Conservation (phyloP, 2,113 vertebrate genomes). For the Grallaria varia region DNA sequence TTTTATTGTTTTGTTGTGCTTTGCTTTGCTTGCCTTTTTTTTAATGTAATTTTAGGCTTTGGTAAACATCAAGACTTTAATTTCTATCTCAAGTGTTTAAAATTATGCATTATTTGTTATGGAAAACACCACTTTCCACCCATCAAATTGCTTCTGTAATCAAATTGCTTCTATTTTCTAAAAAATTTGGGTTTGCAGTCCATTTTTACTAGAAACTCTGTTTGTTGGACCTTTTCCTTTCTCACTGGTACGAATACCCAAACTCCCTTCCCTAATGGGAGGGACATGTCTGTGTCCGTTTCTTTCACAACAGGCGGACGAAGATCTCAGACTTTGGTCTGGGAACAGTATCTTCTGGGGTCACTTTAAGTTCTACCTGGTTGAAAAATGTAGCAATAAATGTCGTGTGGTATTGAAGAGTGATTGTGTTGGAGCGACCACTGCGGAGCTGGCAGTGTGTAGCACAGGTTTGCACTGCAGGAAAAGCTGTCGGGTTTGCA, state of each 20-base stretch:
- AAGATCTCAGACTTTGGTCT: neutral
- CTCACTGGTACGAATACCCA: neutral
- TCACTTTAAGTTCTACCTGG: neutral
- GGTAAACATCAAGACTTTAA: neutral
- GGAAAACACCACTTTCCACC: neutral
- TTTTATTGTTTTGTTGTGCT: neutral
- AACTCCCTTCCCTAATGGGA: neutral
- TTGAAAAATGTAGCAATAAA: neutral
- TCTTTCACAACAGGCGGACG: neutral
- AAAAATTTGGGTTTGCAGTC: neutral
- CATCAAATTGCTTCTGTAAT: neutral
- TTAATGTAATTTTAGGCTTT: neutral
- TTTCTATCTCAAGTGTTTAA: neutral
- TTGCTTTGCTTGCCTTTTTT: neutral
- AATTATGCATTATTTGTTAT: neutral
- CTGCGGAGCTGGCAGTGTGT: neutral
- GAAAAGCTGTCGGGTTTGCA: neutral
- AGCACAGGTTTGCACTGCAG: neutral
- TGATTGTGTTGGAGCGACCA: rapidly evolving
- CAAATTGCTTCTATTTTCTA: neutral
- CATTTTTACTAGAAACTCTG: neutral
- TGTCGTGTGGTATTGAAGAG: neutral
- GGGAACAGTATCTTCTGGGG: neutral
- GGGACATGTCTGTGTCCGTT: neutral
- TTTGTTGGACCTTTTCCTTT: neutral